phyloP scores from a whole-genome alignment of 2,888 invertebrate species.

The Cataglyphis altisquamis region DNA sequence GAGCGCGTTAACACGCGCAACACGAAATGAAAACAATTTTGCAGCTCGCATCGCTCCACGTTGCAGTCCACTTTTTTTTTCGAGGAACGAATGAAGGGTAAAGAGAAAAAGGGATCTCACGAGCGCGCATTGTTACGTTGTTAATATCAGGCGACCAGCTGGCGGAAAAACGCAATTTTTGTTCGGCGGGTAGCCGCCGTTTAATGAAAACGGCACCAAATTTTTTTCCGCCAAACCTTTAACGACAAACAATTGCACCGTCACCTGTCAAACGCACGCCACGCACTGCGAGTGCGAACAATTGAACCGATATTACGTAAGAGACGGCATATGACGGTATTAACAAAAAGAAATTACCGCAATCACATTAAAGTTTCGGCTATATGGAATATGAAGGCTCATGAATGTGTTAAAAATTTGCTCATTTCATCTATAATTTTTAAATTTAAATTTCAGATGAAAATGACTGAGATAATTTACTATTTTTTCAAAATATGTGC shows the following conservation, averaged over 20 bases:
- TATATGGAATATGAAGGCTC: neutral
- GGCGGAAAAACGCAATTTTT: slow-evolving; percentile 71
- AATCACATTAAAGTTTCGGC: slow-evolving; percentile 13
- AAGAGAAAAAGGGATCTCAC: slow-evolving; percentile 40
- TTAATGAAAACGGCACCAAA: slow-evolving; percentile 65
- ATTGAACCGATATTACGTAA: slow-evolving; percentile 58
- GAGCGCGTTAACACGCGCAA: slow-evolving; percentile 52
- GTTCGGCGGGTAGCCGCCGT: slow-evolving; percentile 62
- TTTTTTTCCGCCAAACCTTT: slow-evolving; percentile 57
- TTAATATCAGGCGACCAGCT: slow-evolving; percentile 69
- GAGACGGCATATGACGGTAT: slow-evolving; percentile 30
- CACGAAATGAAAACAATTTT: slow-evolving; percentile 69
- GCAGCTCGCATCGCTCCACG: slow-evolving; percentile 46
- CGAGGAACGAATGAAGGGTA: neutral
- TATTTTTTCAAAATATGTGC: neutral
- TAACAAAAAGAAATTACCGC: slow-evolving; percentile 36
- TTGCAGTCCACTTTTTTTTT: slow-evolving; percentile 61
- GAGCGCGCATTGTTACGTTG: slow-evolving; percentile 66
- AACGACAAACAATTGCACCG: slow-evolving; percentile 65
- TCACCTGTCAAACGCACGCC: slow-evolving; percentile 70
- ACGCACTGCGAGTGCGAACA: slow-evolving; percentile 45
- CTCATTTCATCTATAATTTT: neutral
- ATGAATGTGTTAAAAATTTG: neutral
- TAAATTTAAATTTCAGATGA: neutral
- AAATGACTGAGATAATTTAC: neutral